Base-by-base conservation (phyloP, 2,113 vertebrate species). In the Leptocoma aspasia region DNA sequence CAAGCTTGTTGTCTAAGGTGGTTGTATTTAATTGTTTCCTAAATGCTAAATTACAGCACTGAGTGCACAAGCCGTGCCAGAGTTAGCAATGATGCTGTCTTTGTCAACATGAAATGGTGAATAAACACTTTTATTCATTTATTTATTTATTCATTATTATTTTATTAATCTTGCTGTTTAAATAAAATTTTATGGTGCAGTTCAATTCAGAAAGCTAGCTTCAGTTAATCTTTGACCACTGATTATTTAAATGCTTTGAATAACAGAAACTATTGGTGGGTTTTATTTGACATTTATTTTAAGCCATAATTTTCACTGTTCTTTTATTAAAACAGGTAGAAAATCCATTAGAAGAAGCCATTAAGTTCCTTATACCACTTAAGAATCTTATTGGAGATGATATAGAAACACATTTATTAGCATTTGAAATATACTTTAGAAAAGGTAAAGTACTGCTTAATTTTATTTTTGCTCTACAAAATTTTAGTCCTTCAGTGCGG, bases 381-480 rank as follows among this genome's bases (percentile, higher is more conserved):
- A 98, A 98, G 96, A 98, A 97, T 82, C 98, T 98, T 94, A 97
- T 95, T 91, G 97, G 98, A 84, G 97, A 98, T 96, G 97, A 98
- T 72, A 98, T 98, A 97, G 95, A 98, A 70, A 98, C 98, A 41
- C 98, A 98, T 76, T 94, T 98, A 10, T 96, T 98, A 97, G 98
- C 98, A 71, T 98, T 98, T 97, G 98, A 98, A 97, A 98, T 98
- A 95, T 98, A 98, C 95, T 98, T 98, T 93, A 98, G 97, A 92
- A 98, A 98, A 98, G 98, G 98, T 98, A 98, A 98, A 64, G 82
- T 95, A 76, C 73, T 47, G 50, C 81, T 41, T 80, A 28, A 39
- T 89, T 86, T 50, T 63, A 10, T 82, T 82, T 88, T 90, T 92
- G n/a, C 59, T 85, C 9, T 66, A 11, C 37, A 53, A 16, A 63